Base-by-base conservation (phyloP, 2,888 invertebrate species). In the Synanthedon tipuliformis region DNA sequence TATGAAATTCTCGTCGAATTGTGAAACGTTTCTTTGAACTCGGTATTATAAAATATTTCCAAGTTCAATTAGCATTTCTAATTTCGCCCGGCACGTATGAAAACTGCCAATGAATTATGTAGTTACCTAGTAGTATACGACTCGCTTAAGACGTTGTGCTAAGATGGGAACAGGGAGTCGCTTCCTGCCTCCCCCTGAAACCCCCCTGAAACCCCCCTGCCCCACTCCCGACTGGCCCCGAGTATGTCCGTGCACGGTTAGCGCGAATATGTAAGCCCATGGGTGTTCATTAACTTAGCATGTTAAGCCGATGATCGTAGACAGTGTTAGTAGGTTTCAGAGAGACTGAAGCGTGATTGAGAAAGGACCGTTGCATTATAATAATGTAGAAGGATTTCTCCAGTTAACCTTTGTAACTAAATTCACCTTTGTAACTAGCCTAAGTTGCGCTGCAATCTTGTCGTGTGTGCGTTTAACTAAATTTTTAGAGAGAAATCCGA, bases 251-350 rank as follows among this genome's bases (percentile, higher is more conserved):
- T 66, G 64, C 68, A 66, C 63, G 64, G 66, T 59, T 61, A 65
- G 65, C 60, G 68, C 65, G 75, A 72, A 72, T 75, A 72, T 79
- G 72, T 75, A 73, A 70, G 71, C 74, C 71, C 68, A 64, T 63
- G 69, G 71, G 68, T 73, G 75, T 78, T 82, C 82, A 81, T 83
- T 81, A 83, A 78, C 76, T 78, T 73, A 65, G 68, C 75, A 78
- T 78, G 80, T 78, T 81, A 79, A 83, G 77, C 77, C 74, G 75
- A 79, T 74, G 76, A 79, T 73, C 68, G 71, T 62, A 68, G 68
- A 71, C 71, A 69, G 69, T 69, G 69, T 65, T 63, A 62, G 66
- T 62, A 53, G 59, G 60, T 45, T 45, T 45, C 45, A 11, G n/a
- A 15, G 45, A 58, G 56, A 60, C 59, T 61, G 62, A 62, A 58